Percentiles rank a stretch among this genome's conserved stretches.
Evolutionary conservation across 2,113 vertebrate species (phyloP).

Genomic region (Apeltes quadracus): DNA sequence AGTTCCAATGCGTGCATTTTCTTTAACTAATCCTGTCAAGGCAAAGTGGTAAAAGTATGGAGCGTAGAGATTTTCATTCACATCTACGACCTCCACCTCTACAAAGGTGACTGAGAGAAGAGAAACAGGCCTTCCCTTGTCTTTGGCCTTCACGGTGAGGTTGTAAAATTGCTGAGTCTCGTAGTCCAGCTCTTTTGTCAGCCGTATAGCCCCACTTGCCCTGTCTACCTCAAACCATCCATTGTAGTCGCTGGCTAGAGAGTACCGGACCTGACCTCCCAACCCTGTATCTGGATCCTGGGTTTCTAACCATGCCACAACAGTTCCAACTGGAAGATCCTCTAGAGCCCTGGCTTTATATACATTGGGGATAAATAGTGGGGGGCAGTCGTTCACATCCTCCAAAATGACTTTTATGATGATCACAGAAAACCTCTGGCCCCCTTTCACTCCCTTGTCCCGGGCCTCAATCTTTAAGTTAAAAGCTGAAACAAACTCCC

Average conservation of each 20-base stretch:
- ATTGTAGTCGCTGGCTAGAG: conserved; percentile 90
- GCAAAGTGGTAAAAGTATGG: conserved; percentile 94
- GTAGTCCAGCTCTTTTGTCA: conserved; percentile 92
- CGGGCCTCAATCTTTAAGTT: conserved; percentile 92
- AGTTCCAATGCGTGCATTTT: conserved; percentile 90
- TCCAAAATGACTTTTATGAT: conserved; percentile 88
- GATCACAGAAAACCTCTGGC: conserved; percentile 86
- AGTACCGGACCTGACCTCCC: conserved; percentile 93
- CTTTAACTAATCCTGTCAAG: conserved; percentile 87
- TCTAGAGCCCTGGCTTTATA: conserved; percentile 91
- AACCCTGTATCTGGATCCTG: conserved; percentile 92
- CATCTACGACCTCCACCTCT: conserved; percentile 96
- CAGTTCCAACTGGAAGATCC: conserved; percentile 92
- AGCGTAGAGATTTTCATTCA: conserved; percentile 94
- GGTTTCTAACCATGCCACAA: conserved; percentile 95
- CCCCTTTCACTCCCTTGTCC: conserved; percentile 87
- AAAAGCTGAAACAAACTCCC: conserved; percentile 87
- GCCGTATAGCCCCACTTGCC: conserved; percentile 89
- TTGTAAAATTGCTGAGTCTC: conserved; percentile 98
- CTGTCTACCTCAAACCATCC: conserved; percentile 94
- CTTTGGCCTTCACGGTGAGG: conserved; percentile 92
- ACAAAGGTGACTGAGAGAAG: conserved; percentile 93
- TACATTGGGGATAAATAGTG: conserved; percentile 89
- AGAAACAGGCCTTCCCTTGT: conserved; percentile 92
- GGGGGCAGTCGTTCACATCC: conserved; percentile 96